Percentiles rank a stretch among this genome's conserved stretches.
Evolutionary conservation across 2,797 vertebrate species (phyloP).

Genomic region (Rhincodon typus): DNA sequence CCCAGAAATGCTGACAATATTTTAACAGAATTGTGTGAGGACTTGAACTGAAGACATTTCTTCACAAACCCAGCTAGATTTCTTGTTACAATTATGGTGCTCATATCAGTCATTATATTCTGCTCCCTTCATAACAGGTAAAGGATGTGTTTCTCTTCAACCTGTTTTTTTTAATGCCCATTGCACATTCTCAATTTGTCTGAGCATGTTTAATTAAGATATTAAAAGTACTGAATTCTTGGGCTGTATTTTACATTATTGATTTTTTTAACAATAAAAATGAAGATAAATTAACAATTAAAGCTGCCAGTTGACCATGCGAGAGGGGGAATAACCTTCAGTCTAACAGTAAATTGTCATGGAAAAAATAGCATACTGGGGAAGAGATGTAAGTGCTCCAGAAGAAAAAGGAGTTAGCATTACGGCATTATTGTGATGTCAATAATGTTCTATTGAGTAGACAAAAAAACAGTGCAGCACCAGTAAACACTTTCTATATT

Average conservation of each 20-base stretch:
- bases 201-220: constrained; percentile 34
- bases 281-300: constrained; percentile 23
- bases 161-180: neutral
- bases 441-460: constrained; percentile 87
- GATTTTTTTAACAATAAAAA: constrained; percentile 32
- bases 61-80: neutral
- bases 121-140: constrained; percentile 25
- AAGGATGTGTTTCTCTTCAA: neutral
- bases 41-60: neutral
- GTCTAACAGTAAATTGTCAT: constrained; percentile 6
- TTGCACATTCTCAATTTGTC: constrained; percentile 31
- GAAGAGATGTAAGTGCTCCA: constrained; percentile 34
- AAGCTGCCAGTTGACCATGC: constrained; percentile 13
- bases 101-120: neutral
- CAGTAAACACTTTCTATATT: constrained; percentile 78
- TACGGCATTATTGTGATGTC: constrained; percentile 94
- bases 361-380: constrained; percentile 15
- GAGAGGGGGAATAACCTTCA: constrained; percentile 34
- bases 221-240: constrained; percentile 36
- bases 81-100: neutral
- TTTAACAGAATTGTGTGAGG: neutral
- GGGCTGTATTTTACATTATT: constrained; percentile 27
- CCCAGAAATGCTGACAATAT: neutral
- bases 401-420: constrained; percentile 32
- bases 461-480: constrained; percentile 67